Evolutionary conservation across 2,113 vertebrate genomes (phyloP).

Genomic region (Nanger granti): DNA sequence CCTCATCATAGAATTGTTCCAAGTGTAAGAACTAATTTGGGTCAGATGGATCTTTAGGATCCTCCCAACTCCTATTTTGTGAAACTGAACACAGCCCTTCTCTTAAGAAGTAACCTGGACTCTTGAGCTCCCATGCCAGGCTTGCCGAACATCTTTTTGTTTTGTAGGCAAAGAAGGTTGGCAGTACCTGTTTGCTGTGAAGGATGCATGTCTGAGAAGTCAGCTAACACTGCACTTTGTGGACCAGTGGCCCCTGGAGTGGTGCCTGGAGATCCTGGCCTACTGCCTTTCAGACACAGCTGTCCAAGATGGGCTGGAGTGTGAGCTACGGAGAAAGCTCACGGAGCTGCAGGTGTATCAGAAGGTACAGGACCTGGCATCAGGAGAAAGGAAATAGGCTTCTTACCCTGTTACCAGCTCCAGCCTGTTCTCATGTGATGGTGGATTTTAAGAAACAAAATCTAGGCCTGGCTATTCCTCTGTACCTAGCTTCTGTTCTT

Average conservation of each 20-base stretch:
- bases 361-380: slow-evolving; percentile 77
- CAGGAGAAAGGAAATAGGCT: background rate
- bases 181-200: slow-evolving; percentile 86
- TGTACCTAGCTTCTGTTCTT: background rate
- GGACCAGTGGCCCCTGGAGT: slow-evolving; percentile 88
- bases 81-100: background rate
- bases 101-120: background rate
- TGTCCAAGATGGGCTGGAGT: slow-evolving; percentile 75
- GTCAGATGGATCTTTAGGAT: background rate
- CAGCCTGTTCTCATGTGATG: background rate
- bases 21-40: background rate
- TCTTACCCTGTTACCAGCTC: background rate
- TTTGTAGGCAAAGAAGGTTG: slow-evolving; percentile 81
- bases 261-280: slow-evolving; percentile 88
- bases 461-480: background rate
- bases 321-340: slow-evolving; percentile 81
- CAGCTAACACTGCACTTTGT: slow-evolving; percentile 83
- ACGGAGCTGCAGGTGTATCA: slow-evolving; percentile 88
- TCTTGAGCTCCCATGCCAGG: background rate
- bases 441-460: background rate
- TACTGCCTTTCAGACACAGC: slow-evolving; percentile 87
- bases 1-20: background rate
- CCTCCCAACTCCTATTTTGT: background rate
- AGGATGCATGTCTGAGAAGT: slow-evolving; percentile 84
- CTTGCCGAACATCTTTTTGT: slow-evolving; percentile 1